Base-by-base conservation (phyloP, 2,888 invertebrate genomes). In the Ichneumon xanthorius region DNA sequence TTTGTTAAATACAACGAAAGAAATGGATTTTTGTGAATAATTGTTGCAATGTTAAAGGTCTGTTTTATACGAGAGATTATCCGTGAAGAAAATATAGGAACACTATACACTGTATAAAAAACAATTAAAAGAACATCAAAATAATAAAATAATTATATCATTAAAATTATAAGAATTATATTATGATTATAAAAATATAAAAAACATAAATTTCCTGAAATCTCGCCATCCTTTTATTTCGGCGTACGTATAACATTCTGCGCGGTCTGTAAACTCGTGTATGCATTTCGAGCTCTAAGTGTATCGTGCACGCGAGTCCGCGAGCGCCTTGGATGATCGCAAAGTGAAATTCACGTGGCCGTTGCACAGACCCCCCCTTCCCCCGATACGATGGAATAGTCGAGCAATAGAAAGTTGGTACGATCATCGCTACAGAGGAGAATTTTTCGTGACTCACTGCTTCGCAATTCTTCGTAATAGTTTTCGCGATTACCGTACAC, bases 331-430 rank as follows among this genome's bases (percentile, higher is more conserved):
- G 22, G 40, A 78, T 73, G 68, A 78, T 77, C 76, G 76, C 68
- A 61, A 71, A 82, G 71, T 82, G 82, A 82, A 82, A 82, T 78
- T 82, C 73, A 77, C 48, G 33, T 70, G 63, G 63, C 19, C 55
- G 70, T 77, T 82, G 82, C 70, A 77, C 67, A 53, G 70, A 14
- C 4, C 3, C 61, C 16, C 45, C n/a, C 33, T 40, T 40, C 50
- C 22, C 48, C n/a, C 50, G 5, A 50, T 22, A 19, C 37, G 16
- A 67, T 72, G 63, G 50, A 58, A 76, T 63, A 79, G 33, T 63
- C 48, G 58, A 55, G 72, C 81, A 55, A 85, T 79, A 79, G 78
- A 81, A 85, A 85, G 81, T 85, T 71, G 68, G 58, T 61, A 73
- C 73, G 65, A 76, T 75, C 50, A 81, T 81, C 78, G 78, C 75